A percentile compares a stretch with the other conserved stretches of the same genome.
Evolutionary conservation across 2,888 invertebrate species (phyloP).

Genomic region (Frankliniella fusca): DNA sequence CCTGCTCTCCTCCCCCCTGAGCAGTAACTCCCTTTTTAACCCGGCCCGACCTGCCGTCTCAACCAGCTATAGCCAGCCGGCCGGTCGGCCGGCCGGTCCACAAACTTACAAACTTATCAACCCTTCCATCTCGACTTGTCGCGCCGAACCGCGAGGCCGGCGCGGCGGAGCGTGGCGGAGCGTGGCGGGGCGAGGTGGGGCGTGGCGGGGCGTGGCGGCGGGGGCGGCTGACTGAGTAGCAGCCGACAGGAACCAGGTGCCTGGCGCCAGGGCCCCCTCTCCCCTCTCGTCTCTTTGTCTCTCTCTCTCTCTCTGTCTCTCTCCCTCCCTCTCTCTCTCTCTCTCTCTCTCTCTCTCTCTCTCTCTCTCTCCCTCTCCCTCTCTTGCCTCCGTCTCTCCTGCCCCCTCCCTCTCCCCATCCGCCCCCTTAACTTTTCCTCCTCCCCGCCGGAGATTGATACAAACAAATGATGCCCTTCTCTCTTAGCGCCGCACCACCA

Average conservation of each 20-base stretch:
- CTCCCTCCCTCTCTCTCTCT: not conserved
- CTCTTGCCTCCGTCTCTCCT: not conserved
- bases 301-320: not conserved
- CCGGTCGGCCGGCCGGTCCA: too few relatives aligned
- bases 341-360: not conserved
- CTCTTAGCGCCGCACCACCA: not conserved
- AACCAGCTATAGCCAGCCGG: too few relatives aligned
- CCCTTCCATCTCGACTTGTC: not conserved
- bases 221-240: not conserved
- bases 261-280: not conserved
- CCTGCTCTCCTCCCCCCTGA: too few relatives aligned
- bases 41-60: too few relatives aligned
- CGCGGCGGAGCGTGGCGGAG: not conserved
- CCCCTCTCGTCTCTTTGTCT: not conserved
- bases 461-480: slow-evolving; percentile 6
- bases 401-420: not conserved
- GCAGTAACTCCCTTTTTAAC: too few relatives aligned
- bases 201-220: not conserved
- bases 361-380: not conserved
- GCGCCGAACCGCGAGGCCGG: not conserved
- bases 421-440: not conserved
- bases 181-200: not conserved
- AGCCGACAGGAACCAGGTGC: slow-evolving; percentile 15
- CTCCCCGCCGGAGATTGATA: slow-evolving; percentile 4
- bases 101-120: not conserved